These are phyloP conservation scores for Nudaria mundana DNA, from an alignment of 2,888 invertebrate species.

Conservation along the genomic window DNA sequence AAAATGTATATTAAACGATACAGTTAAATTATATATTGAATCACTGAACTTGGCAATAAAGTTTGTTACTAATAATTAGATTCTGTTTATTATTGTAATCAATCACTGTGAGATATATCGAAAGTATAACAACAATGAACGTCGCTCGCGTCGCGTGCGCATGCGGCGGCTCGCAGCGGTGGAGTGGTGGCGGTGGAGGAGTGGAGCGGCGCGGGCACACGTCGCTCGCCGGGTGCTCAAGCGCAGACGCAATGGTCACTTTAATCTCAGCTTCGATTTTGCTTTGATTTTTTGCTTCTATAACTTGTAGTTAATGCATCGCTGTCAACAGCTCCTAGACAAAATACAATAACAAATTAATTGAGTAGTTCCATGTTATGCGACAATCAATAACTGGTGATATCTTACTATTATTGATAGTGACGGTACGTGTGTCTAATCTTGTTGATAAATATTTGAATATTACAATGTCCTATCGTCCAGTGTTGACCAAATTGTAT, in stretches of 20 bases:
- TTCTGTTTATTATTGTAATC: conserved; percentile 44
- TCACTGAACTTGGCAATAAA: conserved; percentile 36
- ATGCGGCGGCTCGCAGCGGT: conserved; percentile 46
- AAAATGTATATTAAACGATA: conserved; percentile 43
- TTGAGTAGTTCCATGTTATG: too few species aligned
- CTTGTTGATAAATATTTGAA: too few species aligned
- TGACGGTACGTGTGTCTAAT: too few species aligned
- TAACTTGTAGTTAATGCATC: conserved; percentile 35
- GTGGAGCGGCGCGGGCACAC: conserved; percentile 13
- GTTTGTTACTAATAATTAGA: conserved; percentile 31
- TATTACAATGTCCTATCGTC: too few species aligned
- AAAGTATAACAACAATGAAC: conserved; percentile 20
- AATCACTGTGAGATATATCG: conserved; percentile 33
- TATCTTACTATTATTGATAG: too few species aligned
- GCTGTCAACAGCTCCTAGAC: conserved; percentile 36
- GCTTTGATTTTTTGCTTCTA: conserved; percentile 48
- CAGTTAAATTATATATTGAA: conserved; percentile 37
- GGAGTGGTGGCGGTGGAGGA: too few species aligned
- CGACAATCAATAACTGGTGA: too few species aligned
- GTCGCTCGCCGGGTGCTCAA: neutral
- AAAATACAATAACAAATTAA: conserved; percentile 24
- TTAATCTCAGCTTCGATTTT: conserved; percentile 58
- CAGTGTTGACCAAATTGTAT: too few species aligned
- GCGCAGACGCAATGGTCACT: conserved; percentile 39
- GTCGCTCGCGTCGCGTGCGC: conserved; percentile 48